Evolutionary conservation across 1,140 invertebrate genomes (phyloP).

Genomic region (Aphelenchoides avenae): DNA sequence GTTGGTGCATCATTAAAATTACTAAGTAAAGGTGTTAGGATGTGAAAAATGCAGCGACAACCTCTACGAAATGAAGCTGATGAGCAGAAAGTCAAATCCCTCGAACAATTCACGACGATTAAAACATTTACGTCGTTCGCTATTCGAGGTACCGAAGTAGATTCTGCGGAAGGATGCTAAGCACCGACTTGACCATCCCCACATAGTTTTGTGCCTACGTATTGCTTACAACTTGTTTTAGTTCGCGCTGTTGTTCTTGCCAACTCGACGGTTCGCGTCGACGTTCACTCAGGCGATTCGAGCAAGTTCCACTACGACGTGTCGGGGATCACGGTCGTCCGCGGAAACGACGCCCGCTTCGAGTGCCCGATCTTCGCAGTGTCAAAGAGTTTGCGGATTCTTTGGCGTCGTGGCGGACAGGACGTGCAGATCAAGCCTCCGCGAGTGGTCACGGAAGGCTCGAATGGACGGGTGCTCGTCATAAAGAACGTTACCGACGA

Average conservation of each 20-base stretch:
- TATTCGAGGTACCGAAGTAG: too few species aligned
- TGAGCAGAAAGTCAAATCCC: too few species aligned
- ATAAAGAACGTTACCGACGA: conserved; percentile 30
- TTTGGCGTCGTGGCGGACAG: conserved; percentile 14
- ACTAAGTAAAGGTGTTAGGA: too few species aligned
- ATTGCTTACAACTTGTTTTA: too few species aligned
- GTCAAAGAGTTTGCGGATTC: conserved; percentile 24
- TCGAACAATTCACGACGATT: too few species aligned
- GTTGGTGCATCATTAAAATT: too few species aligned
- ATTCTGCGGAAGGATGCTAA: too few species aligned
- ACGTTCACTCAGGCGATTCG: conserved; percentile 20
- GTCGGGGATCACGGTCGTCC: conserved; percentile 18
- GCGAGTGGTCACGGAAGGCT: not conserved
- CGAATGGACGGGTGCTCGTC: conserved; percentile 12
- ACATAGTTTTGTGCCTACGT: too few species aligned
- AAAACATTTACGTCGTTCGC: too few species aligned
- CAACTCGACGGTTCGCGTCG: conserved; percentile 31
- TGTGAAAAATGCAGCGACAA: too few species aligned
- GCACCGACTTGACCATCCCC: too few species aligned
- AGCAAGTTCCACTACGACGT: conserved; percentile 27
- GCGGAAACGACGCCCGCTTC: conserved; percentile 19
- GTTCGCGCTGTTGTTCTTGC: conserved; percentile 30
- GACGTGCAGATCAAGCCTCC: conserved; percentile 10
- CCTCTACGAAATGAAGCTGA: too few species aligned
- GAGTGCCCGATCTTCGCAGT: conserved; percentile 27